A percentile compares a stretch with the other conserved stretches of the same genome.
Conservation (phyloP, 2,797 vertebrate genomes). For the Eurystomus glaucurus region DNA sequence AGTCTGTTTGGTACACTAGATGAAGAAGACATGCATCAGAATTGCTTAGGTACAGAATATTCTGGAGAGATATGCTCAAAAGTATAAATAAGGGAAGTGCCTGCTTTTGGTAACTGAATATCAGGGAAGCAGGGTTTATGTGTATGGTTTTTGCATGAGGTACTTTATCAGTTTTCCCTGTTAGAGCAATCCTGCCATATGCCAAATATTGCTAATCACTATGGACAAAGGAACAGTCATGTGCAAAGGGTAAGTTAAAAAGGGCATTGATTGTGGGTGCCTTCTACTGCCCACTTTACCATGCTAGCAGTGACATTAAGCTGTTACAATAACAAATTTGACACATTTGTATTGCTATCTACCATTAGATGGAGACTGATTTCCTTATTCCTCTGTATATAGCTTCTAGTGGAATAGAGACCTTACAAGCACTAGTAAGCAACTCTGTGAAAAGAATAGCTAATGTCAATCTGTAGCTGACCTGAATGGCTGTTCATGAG, state of each 20-base stretch:
- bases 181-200: background rate
- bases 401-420: background rate
- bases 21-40: background rate
- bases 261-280: background rate
- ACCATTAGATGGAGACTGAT: background rate
- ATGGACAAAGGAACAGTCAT: background rate
- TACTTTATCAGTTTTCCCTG: background rate
- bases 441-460: background rate
- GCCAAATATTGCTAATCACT: background rate
- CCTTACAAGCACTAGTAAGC: background rate
- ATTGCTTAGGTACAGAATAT: background rate
- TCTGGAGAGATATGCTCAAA: background rate
- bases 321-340: accelerated
- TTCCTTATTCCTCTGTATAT: background rate
- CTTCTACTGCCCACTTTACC: background rate
- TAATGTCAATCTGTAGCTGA: background rate
- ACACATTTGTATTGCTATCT: background rate
- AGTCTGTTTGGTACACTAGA: background rate
- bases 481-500: background rate
- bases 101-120: background rate
- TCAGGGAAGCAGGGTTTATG: background rate
- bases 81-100: background rate
- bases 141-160: background rate
- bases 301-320: background rate
- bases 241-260: background rate